phyloP scores from a whole-genome alignment of 2,113 vertebrate genomes.

The Oreochromis niloticus region DNA sequence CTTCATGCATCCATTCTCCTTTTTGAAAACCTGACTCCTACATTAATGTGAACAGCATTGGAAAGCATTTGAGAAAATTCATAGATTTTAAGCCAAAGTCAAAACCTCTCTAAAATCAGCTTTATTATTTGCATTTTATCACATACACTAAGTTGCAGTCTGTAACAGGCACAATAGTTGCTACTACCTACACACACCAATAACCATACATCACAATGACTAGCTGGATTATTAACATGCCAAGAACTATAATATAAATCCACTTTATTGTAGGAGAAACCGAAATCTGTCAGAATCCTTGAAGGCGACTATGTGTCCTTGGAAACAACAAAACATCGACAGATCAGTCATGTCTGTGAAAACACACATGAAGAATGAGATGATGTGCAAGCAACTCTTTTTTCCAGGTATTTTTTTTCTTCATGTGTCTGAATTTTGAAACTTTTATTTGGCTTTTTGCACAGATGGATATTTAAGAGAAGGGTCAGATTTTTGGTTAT shows the following conservation, averaged over 20 bases:
- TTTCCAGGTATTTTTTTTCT: not conserved
- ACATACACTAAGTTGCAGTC: not conserved
- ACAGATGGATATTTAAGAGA: not conserved
- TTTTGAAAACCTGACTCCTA: not conserved
- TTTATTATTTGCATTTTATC: not conserved
- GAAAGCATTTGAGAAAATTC: not conserved
- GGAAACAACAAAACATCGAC: not conserved
- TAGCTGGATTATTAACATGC: not conserved
- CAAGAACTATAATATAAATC: not conserved
- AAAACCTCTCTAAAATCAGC: not conserved
- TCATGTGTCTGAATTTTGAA: not conserved
- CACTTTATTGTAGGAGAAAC: not conserved
- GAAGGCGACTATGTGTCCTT: not conserved
- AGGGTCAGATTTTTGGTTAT: not conserved
- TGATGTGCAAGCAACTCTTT: not conserved
- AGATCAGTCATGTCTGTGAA: not conserved
- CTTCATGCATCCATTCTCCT: not conserved
- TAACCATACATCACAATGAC: not conserved
- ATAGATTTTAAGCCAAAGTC: not conserved
- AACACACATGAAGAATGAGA: not conserved
- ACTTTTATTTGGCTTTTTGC: not conserved
- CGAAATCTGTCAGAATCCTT: not conserved
- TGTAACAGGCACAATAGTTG: not conserved
- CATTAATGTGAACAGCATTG: not conserved
- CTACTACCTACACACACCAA: not conserved